Conservation (phyloP, 1,140 invertebrate genomes). For the Aphelinus atriplicis region DNA sequence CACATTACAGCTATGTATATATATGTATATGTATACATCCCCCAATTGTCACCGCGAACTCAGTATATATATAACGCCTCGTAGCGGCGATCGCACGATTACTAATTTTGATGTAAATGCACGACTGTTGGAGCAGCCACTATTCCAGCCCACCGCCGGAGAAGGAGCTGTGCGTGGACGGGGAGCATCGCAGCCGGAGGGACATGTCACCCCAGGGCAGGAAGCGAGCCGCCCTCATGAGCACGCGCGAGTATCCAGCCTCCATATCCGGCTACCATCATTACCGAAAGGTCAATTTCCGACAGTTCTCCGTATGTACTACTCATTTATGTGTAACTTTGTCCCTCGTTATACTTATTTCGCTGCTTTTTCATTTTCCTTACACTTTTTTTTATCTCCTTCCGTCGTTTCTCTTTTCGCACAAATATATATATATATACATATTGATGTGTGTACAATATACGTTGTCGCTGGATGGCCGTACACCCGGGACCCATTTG, state of each 20-base stretch:
- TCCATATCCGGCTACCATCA: slow-evolving; percentile 62
- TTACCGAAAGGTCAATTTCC: slow-evolving; percentile 62
- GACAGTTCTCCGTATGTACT: slow-evolving; percentile 36
- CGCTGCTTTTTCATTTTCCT: too few relatives aligned
- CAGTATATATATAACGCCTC: background rate
- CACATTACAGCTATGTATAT: too few relatives aligned
- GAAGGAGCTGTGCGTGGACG: slow-evolving; percentile 67
- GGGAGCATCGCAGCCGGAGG: slow-evolving; percentile 71
- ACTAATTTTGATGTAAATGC: slow-evolving; percentile 48
- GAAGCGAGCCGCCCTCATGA: slow-evolving; percentile 75
- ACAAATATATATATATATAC: too few relatives aligned
- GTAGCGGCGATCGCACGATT: slow-evolving; percentile 12
- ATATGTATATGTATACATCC: too few relatives aligned
- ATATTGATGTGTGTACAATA: too few relatives aligned
- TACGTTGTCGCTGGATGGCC: too few relatives aligned
- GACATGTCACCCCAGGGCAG: slow-evolving; percentile 83
- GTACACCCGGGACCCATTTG: too few relatives aligned
- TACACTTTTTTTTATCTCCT: too few relatives aligned
- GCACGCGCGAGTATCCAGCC: slow-evolving; percentile 66
- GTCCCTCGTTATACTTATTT: too few relatives aligned
- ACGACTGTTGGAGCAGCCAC: slow-evolving; percentile 60
- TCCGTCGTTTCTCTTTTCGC: too few relatives aligned
- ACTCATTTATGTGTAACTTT: too few relatives aligned
- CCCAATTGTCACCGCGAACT: background rate
- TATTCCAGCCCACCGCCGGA: slow-evolving; percentile 73